Evolutionary conservation across 1,140 invertebrate species (phyloP).

Genomic region (Potamilus streckersoni): DNA sequence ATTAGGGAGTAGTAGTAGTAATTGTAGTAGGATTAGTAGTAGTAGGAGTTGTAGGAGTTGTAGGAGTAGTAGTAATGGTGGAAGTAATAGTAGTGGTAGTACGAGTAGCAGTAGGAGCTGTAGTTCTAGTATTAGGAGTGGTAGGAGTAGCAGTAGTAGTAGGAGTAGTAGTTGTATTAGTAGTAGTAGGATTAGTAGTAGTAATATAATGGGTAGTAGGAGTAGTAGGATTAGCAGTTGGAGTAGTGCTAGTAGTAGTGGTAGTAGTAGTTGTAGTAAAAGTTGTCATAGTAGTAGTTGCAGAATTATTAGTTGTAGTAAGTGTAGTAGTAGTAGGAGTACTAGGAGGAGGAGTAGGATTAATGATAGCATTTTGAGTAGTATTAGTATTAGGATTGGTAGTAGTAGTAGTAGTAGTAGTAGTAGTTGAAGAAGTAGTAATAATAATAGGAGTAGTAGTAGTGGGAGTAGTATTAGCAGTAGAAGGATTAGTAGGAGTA

Average conservation of each 20-base stretch:
- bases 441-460: constrained; percentile 19
- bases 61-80: too few relatives aligned
- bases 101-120: too few relatives aligned
- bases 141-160: not conserved
- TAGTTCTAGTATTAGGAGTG: not conserved
- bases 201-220: not conserved
- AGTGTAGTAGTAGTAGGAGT: not conserved
- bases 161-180: too few relatives aligned
- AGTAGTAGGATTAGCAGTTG: not conserved
- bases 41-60: too few relatives aligned
- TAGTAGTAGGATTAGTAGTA: not conserved
- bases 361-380: not conserved
- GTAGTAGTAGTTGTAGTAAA: not conserved
- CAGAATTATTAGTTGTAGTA: not conserved
- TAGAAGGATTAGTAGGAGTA: too few relatives aligned
- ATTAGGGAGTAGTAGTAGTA: too few relatives aligned
- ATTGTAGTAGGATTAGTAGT: too few relatives aligned
- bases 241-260: not conserved
- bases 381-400: constrained; percentile 2
- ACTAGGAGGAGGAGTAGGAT: not conserved
- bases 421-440: constrained; percentile 18
- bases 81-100: too few relatives aligned
- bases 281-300: not conserved
- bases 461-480: constrained; percentile 17
- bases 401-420: not conserved